phyloP scores from a whole-genome alignment of 2,797 vertebrate genomes.

The Gobio occitaniae region DNA sequence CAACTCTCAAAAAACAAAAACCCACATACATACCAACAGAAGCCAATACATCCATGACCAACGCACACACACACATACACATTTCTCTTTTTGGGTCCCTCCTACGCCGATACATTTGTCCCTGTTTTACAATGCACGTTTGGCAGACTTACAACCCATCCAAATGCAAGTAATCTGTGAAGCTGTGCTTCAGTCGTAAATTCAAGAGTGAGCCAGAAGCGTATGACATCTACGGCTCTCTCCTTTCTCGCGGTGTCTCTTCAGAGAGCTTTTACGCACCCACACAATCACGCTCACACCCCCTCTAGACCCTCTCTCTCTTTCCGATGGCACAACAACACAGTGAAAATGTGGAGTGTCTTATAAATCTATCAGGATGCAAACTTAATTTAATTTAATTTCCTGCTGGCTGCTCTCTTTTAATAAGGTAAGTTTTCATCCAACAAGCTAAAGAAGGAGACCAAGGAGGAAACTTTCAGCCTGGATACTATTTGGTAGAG shows the following conservation, averaged over 20 bases:
- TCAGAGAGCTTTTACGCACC: conserved; percentile 67
- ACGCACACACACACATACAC: conserved; percentile 49
- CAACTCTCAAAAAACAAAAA: conserved; percentile 14
- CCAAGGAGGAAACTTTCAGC: conserved; percentile 71
- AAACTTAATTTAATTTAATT: conserved; percentile 84
- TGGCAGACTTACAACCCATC: conserved; percentile 65
- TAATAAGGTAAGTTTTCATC: conserved; percentile 72
- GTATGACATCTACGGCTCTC: conserved; percentile 59
- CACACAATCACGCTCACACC: conserved; percentile 55
- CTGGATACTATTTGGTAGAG: conserved; percentile 75
- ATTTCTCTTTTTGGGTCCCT: conserved; percentile 27
- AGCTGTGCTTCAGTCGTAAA: conserved; percentile 64
- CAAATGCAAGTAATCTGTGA: conserved; percentile 63
- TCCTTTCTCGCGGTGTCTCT: conserved; percentile 56
- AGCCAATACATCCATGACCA: conserved; percentile 58
- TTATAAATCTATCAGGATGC: conserved; percentile 82
- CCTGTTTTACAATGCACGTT: conserved; percentile 59
- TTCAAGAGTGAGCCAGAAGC: conserved; percentile 59
- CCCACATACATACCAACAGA: conserved; percentile 43
- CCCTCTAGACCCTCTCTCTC: conserved; percentile 60
- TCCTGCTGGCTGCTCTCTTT: conserved; percentile 78
- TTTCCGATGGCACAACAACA: conserved; percentile 74
- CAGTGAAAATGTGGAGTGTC: conserved; percentile 79
- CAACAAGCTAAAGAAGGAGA: conserved; percentile 59
- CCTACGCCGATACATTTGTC: conserved; percentile 44